These are phyloP conservation scores for Aplocera efformata DNA, from an alignment of 2,888 invertebrate species.

Conservation along the genomic window DNA sequence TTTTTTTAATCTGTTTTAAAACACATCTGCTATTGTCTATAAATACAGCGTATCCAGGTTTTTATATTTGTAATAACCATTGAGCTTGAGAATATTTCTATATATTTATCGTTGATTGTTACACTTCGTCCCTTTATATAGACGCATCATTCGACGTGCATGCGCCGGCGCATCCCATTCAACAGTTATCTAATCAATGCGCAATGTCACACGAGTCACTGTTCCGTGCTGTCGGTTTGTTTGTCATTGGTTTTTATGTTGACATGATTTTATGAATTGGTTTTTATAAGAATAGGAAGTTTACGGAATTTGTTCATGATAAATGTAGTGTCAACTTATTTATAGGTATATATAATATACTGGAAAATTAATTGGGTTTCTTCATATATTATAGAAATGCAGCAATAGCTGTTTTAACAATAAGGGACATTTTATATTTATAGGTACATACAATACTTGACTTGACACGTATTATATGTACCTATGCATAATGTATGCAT, in stretches of 20 bases:
- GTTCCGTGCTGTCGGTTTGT: constrained; percentile 32
- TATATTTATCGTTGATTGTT: constrained; percentile 11
- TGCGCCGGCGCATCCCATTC: constrained; percentile 48
- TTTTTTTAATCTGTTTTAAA: too few relatives aligned
- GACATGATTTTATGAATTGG: constrained; percentile 20
- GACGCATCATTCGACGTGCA: constrained; percentile 7
- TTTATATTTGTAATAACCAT: constrained; percentile 8
- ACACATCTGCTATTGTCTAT: too few relatives aligned
- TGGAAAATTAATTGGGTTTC: too few relatives aligned
- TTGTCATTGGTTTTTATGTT: constrained; percentile 7
- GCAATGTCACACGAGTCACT: constrained; percentile 54
- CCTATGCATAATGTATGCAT: too few relatives aligned
- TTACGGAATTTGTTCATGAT: constrained; percentile 8
- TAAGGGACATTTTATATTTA: too few relatives aligned
- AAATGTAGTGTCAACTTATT: neutral
- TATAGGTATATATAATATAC: too few relatives aligned
- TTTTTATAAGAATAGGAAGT: constrained; percentile 4
- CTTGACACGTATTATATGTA: too few relatives aligned
- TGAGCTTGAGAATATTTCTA: constrained; percentile 11
- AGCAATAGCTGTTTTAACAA: too few relatives aligned
- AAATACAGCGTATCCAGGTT: too few relatives aligned
- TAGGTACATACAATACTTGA: too few relatives aligned
- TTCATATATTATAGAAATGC: too few relatives aligned
- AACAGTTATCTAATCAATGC: constrained; percentile 62
- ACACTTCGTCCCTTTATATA: constrained; percentile 10